phyloP scores from a whole-genome alignment of 2,797 vertebrate genomes.

The Phaenicophaeus curvirostris region DNA sequence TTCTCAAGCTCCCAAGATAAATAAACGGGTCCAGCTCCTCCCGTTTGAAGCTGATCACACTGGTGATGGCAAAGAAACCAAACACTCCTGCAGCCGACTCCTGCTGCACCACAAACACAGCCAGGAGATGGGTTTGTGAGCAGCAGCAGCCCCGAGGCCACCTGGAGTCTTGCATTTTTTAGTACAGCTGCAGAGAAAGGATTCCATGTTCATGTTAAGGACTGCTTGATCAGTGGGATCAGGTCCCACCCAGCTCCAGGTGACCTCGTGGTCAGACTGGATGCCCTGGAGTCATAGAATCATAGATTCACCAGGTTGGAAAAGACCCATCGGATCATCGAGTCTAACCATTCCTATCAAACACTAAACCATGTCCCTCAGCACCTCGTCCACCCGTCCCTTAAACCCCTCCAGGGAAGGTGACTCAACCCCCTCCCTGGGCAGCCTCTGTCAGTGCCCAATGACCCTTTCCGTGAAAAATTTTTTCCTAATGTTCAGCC shows the following conservation, averaged over 20 bases:
- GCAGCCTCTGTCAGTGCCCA: too few relatives aligned
- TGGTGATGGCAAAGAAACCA: not conserved
- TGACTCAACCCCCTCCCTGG: too few relatives aligned
- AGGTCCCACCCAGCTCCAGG: not conserved
- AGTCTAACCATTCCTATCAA: too few relatives aligned
- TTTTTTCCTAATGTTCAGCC: too few relatives aligned
- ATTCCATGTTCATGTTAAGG: not conserved
- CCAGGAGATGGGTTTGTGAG: not conserved
- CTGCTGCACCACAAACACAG: not conserved
- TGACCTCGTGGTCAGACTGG: not conserved
- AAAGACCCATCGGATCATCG: too few relatives aligned
- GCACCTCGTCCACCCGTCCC: too few relatives aligned
- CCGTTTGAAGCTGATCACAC: not conserved
- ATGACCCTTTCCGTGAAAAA: too few relatives aligned
- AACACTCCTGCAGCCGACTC: too few relatives aligned
- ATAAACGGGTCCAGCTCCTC: not conserved
- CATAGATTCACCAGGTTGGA: too few relatives aligned
- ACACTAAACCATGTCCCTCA: too few relatives aligned
- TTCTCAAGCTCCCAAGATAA: accelerated
- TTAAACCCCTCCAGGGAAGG: too few relatives aligned
- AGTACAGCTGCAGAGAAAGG: not conserved
- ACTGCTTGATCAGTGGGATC: not conserved
- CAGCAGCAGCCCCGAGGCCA: not conserved
- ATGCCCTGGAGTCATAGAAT: too few relatives aligned
- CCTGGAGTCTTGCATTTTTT: not conserved